Base-by-base conservation (phyloP, 2,888 invertebrate genomes). In the Cephus sareptanus region DNA sequence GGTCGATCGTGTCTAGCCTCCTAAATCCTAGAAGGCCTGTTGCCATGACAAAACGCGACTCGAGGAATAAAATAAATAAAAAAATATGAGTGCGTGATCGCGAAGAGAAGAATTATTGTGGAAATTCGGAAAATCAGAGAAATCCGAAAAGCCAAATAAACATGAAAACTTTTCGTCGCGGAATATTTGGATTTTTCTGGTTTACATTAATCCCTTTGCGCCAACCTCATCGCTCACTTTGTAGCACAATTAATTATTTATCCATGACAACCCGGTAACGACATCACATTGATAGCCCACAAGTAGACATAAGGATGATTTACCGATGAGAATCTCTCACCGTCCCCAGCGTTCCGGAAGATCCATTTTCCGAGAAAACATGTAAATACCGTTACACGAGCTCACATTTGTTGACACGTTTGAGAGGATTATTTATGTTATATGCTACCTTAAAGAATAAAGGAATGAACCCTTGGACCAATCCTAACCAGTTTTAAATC, bases 401-500 rank as follows among this genome's bases (percentile, higher is more conserved):
- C 76, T 56, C 73, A 73, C 69, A 15, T 71, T 78, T 76, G 78
- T 78, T 78, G 78, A 78, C 78, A 76, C 70, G 75, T 78, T 78
- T 78, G 78, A 78, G 73, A 78, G 56, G 68, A 78, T 76, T 78
- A 78, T 78, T 74, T 34, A 78, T 78, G 78, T 78, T 78, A 78
- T 40, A 71, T 34, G 74, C 74, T 74, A 11, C 74, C 73, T 73
- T 78, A 75, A 78, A 73, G 73, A 78, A 78, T 78, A 78, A 78
- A 78, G 78, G 76, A 76, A 78, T 76, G 78, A 78, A 78, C 78
- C 78, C 78, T 78, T 78, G 76, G 78, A 78, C 78, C 78, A 78
- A 78, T 78, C 78, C 78, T 78, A 78, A 78, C 33, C 68, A 75
- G 77, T 77, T 69, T 74, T 69, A 23, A 34, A 70, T 40, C 40